Evolutionary conservation across 2,113 vertebrate genomes (phyloP).

Genomic region (Seriola quinqueradiata): DNA sequence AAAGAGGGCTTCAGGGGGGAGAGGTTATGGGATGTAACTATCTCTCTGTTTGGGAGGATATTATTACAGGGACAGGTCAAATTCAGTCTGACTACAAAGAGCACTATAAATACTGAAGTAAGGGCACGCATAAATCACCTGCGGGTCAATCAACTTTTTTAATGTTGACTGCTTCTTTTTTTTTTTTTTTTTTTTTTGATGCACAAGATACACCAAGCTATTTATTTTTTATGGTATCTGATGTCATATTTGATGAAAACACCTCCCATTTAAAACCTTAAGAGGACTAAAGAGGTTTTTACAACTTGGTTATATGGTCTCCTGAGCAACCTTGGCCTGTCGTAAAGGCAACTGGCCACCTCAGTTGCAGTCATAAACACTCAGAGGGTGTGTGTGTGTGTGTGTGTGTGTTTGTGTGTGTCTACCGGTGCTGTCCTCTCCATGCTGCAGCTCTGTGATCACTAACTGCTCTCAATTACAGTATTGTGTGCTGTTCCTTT

Average conservation of each 20-base stretch:
- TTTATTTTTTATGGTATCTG: background rate
- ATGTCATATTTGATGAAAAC: constrained; percentile 34
- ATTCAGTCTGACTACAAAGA: constrained; percentile 71
- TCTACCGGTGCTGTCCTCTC: constrained; percentile 73
- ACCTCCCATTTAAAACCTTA: constrained; percentile 12
- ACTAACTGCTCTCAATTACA: constrained; percentile 98
- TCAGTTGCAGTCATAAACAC: constrained; percentile 69
- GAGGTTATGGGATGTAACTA: constrained; percentile 72
- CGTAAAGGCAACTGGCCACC: constrained; percentile 66
- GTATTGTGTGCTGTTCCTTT: constrained; percentile 94
- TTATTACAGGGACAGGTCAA: constrained; percentile 78
- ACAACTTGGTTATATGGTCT: constrained; percentile 50
- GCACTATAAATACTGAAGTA: constrained; percentile 62
- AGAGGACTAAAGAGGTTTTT: constrained; percentile 38
- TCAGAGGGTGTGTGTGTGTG: constrained; percentile 20
- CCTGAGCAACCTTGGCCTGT: constrained; percentile 55
- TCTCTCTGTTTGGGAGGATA: constrained; percentile 71
- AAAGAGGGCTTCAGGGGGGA: constrained; percentile 44
- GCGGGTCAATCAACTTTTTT: constrained; percentile 30
- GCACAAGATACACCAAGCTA: constrained; percentile 6
- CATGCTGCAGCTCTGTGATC: constrained; percentile 92
- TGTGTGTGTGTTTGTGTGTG: constrained; percentile 33
- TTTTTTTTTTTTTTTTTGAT: constrained; percentile 16
- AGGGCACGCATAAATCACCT: constrained; percentile 61
- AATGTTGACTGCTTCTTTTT: constrained; percentile 15